A percentile compares a stretch with the other conserved stretches of the same genome.
Evolutionary conservation across 2,888 invertebrate genomes (phyloP).

Genomic region (Pherbina coryleti): DNA sequence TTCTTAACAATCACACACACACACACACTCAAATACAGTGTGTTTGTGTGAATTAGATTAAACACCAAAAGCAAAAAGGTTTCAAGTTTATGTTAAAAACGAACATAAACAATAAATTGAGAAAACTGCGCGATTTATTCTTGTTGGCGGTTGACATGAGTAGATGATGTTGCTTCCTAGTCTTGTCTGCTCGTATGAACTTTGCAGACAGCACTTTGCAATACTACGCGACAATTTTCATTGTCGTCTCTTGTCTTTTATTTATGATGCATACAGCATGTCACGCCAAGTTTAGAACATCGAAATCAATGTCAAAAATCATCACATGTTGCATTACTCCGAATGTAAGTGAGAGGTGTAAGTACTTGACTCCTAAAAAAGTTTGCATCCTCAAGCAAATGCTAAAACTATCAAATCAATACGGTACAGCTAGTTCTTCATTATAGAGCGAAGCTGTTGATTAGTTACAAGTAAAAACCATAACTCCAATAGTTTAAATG

Average conservation of each 20-base stretch:
- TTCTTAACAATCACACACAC: neutral
- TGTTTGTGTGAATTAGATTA: neutral
- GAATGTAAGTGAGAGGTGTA: too few species aligned
- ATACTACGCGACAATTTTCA: neutral
- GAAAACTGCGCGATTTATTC: neutral
- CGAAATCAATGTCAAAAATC: constrained; percentile 1
- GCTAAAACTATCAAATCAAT: too few species aligned
- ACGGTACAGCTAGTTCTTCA: too few species aligned
- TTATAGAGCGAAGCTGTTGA: too few species aligned
- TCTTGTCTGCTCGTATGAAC: neutral
- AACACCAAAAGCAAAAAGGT: neutral
- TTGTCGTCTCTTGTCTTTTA: neutral
- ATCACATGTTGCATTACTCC: neutral
- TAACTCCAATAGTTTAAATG: too few species aligned
- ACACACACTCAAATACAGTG: neutral
- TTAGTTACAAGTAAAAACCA: too few species aligned
- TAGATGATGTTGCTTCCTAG: neutral
- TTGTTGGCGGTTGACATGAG: neutral
- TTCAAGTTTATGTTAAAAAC: constrained; percentile 16
- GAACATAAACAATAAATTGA: constrained; percentile 30
- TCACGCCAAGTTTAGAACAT: neutral
- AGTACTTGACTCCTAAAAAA: neutral
- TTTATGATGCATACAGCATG: neutral
- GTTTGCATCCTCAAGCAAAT: too few species aligned
- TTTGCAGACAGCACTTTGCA: neutral